These are phyloP conservation scores for Scomber japonicus DNA, from an alignment of 2,113 vertebrate species.

Conservation along the genomic window DNA sequence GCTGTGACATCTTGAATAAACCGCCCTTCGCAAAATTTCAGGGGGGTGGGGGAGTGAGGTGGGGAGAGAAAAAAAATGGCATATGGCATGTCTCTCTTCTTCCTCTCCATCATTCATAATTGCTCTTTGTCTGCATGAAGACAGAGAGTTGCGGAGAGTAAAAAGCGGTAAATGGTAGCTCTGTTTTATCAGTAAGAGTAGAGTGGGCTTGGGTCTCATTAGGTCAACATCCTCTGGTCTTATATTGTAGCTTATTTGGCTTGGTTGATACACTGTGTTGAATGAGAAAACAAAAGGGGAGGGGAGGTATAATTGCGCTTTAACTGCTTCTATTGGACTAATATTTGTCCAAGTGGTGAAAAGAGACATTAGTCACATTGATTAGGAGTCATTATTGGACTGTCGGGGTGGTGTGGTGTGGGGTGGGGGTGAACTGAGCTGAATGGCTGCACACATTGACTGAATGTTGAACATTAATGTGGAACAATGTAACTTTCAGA, in stretches of 20 bases:
- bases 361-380: constrained; percentile 70
- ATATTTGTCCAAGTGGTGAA: constrained; percentile 77
- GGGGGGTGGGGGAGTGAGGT: too few relatives aligned
- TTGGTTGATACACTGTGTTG: constrained; percentile 63
- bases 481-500: too few relatives aligned
- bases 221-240: constrained; percentile 72
- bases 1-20: constrained; percentile 77
- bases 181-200: constrained; percentile 79
- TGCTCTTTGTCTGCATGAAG: constrained; percentile 57
- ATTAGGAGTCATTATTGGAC: constrained; percentile 61
- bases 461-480: constrained; percentile 8
- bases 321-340: constrained; percentile 69
- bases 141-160: not conserved
- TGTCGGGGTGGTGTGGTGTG: not conserved
- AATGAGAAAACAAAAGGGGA: constrained; percentile 77
- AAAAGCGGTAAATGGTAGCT: constrained; percentile 12
- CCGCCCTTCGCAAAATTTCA: constrained; percentile 19
- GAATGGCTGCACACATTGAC: constrained; percentile 15
- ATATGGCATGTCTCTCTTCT: constrained; percentile 18
- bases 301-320: constrained; percentile 72
- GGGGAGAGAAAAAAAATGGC: not conserved
- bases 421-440: constrained; percentile 4
- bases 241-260: constrained; percentile 61
- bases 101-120: constrained; percentile 50
- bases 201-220: constrained; percentile 53